phyloP scores from a whole-genome alignment of 2,113 vertebrate species.

The Meles meles region DNA sequence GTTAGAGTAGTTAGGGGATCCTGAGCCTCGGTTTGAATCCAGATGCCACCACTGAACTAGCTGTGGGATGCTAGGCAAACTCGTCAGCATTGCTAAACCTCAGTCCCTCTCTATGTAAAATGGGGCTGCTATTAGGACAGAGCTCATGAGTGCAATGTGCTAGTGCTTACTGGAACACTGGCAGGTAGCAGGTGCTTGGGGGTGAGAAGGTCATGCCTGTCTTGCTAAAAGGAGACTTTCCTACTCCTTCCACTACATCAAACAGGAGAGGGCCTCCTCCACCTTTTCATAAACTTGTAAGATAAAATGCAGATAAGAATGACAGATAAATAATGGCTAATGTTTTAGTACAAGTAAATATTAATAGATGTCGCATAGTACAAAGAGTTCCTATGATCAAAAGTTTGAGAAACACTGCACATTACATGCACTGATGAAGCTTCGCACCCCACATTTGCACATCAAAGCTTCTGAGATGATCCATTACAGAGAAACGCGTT shows the following conservation, averaged over 20 bases:
- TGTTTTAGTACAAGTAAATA: no score
- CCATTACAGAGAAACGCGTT: neutral
- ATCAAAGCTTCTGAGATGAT: slow-evolving; percentile 10
- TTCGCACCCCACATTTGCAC: neutral
- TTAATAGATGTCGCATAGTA: neutral
- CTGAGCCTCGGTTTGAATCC: neutral
- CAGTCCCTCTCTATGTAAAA: neutral
- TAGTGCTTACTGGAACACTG: no score
- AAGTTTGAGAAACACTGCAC: neutral
- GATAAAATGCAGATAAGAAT: no score
- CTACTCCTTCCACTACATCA: neutral
- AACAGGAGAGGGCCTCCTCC: neutral
- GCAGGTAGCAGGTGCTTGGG: neutral
- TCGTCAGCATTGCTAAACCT: neutral
- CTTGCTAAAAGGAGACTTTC: neutral
- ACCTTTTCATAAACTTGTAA: neutral
- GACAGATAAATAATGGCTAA: no score
- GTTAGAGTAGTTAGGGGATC: no score
- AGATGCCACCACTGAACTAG: neutral
- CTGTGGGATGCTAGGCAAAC: neutral
- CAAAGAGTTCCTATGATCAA: neutral
- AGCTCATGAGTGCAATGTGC: neutral
- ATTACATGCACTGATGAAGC: neutral
- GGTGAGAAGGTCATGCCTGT: neutral
- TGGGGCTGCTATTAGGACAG: neutral